A percentile compares a stretch with the other conserved stretches of the same genome.
Evolutionary conservation across 2,113 vertebrate species (phyloP).

Genomic region (Odobenus rosmarus): DNA sequence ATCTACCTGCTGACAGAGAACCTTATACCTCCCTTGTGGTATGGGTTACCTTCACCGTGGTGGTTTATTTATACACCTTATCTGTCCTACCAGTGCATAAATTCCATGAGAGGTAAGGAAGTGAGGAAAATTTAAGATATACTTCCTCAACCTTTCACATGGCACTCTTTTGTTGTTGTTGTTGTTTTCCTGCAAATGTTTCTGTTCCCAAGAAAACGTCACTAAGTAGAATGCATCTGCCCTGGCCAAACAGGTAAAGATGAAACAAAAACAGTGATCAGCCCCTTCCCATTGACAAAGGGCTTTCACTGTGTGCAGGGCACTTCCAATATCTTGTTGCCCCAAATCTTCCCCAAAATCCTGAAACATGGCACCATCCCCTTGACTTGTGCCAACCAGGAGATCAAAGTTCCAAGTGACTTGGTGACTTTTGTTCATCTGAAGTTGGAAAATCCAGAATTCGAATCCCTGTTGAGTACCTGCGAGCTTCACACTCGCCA

Average conservation of each 20-base stretch:
- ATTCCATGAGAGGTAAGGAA: not conserved
- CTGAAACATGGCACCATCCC: not conserved
- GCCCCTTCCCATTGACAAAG: not conserved
- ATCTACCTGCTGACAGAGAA: not conserved
- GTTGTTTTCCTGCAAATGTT: not conserved
- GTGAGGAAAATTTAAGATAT: not conserved
- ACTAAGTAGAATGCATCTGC: not conserved
- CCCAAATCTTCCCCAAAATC: not conserved
- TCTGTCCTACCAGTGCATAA: not conserved
- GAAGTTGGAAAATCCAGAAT: not conserved
- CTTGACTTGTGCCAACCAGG: not conserved
- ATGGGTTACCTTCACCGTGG: not conserved
- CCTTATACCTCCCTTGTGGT: not conserved
- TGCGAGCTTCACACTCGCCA: not conserved
- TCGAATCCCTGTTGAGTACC: not conserved
- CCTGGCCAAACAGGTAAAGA: not conserved
- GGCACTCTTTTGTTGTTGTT: no score
- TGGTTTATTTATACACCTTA: not conserved
- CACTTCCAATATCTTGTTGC: not conserved
- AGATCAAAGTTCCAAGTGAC: not conserved
- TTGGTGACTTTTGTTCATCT: not conserved
- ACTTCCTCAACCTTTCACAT: not conserved
- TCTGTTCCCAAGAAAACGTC: not conserved
- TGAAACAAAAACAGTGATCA: no score
- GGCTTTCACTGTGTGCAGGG: rapidly evolving